Evolutionary conservation across 2,888 invertebrate genomes (phyloP), one percentile per base, ranked within the genome.

Genomic region (Polietes domitor): DNA sequence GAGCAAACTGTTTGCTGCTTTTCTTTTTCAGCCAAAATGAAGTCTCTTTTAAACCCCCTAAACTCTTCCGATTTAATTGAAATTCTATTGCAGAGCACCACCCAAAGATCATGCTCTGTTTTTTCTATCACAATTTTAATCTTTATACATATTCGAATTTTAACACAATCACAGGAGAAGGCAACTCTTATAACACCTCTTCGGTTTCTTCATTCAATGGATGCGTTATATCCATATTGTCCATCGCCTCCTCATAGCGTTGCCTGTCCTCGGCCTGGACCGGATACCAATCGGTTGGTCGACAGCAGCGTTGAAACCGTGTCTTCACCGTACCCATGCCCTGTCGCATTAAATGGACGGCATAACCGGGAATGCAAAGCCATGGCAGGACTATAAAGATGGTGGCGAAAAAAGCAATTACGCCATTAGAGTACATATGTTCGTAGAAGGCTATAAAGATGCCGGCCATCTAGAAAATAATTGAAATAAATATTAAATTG

Each of bases 261-360:
- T 91, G 91, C 2, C 89, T 89, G 43, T 91, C 87, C 26, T 87
- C 86, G 71, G 88, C 83, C 68, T 91, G 89, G 0, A 84, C 53
- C 0, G 92, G 92, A 88, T 91, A 92, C 92, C 92, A 92, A 83
- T 92, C 92, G 9, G 89, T 90, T 7, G 92, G 91, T 1, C 90
- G 86, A 43, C 89, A 88, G 9, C 89, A 86, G 41, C 89, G 88
- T 15, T 78, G 87, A n/a, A 92, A 87, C 0, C 92, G 90, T 68
- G 80, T 83, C 10, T 83, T 79, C 32, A 90, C 77, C 7, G 81
- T 78, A 3, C 92, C 92, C 6, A 88, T 86, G n/a, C 88, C 89
- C 68, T 88, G 88, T 15, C 85, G 80, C 53, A 91, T 74, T 7
- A 88, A 88, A 53, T 86, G 88, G 0, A 89, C 47, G 7, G 89